Conservation (phyloP, 1,140 invertebrate genomes). For the Yoshiicerus persimilis region DNA sequence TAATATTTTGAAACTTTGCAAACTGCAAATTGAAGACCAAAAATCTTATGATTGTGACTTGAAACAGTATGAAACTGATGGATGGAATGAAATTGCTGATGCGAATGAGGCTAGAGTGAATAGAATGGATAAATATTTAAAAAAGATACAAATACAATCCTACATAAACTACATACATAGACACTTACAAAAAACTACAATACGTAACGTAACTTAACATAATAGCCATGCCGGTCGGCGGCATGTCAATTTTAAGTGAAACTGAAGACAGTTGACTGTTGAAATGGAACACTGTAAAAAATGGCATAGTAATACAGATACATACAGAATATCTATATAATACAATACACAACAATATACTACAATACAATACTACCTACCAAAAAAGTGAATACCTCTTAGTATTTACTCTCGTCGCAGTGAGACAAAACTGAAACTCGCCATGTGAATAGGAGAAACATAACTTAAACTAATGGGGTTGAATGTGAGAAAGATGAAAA, state of each 20-base stretch:
- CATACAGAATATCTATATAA: constrained; percentile 6
- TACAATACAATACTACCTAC: neutral
- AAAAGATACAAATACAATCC: constrained; percentile 9
- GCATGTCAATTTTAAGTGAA: neutral
- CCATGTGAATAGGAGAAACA: constrained; percentile 6
- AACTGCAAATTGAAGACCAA: constrained; percentile 8
- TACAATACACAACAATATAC: constrained; percentile 1
- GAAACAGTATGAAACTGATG: neutral
- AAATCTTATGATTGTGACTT: constrained; percentile 23
- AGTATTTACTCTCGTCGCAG: neutral
- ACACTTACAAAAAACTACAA: constrained; percentile 1
- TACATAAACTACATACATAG: neutral
- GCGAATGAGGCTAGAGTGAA: constrained; percentile 5
- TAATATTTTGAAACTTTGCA: constrained; percentile 11
- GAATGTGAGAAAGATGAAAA: constrained; percentile 3
- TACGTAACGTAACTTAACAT: neutral
- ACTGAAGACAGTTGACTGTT: neutral
- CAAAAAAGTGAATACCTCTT: constrained; percentile 9
- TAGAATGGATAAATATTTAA: neutral
- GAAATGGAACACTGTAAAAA: neutral
- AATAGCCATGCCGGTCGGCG: neutral
- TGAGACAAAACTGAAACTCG: constrained; percentile 21
- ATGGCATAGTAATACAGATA: neutral
- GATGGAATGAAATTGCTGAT: constrained; percentile 7
- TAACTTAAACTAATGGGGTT: constrained; percentile 19